Evolutionary conservation across 1,140 invertebrate species (phyloP).

Genomic region (Saxidomus purpurata): DNA sequence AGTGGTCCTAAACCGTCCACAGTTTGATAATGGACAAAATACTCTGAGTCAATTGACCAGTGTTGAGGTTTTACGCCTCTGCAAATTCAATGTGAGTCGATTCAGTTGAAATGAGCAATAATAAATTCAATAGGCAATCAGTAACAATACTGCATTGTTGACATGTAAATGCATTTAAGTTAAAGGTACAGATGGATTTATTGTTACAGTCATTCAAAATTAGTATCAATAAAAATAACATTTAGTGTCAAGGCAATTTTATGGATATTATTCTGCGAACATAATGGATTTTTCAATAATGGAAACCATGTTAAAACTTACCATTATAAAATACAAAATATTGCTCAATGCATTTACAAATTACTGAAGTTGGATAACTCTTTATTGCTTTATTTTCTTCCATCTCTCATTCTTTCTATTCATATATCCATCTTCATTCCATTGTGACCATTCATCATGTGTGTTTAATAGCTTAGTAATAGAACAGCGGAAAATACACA

Average conservation of each 20-base stretch:
- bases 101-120: too few relatives aligned
- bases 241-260: too few relatives aligned
- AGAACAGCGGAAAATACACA: background rate
- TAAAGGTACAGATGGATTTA: constrained; percentile 6
- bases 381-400: too few relatives aligned
- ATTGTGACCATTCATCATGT: background rate
- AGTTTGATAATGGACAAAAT: background rate
- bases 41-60: background rate
- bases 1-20: background rate
- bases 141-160: background rate
- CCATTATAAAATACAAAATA: too few relatives aligned
- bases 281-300: background rate
- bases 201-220: background rate
- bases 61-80: background rate
- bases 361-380: too few relatives aligned
- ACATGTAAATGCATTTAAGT: background rate
- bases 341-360: too few relatives aligned
- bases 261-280: background rate
- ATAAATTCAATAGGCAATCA: too few relatives aligned
- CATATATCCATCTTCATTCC: background rate
- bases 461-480: background rate
- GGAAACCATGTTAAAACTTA: too few relatives aligned
- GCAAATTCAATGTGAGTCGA: background rate
- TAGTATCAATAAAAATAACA: too few relatives aligned
- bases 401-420: background rate